These are phyloP conservation scores for Protaetia brevitarsis DNA, from an alignment of 1,140 invertebrate species.

Conservation along the genomic window DNA sequence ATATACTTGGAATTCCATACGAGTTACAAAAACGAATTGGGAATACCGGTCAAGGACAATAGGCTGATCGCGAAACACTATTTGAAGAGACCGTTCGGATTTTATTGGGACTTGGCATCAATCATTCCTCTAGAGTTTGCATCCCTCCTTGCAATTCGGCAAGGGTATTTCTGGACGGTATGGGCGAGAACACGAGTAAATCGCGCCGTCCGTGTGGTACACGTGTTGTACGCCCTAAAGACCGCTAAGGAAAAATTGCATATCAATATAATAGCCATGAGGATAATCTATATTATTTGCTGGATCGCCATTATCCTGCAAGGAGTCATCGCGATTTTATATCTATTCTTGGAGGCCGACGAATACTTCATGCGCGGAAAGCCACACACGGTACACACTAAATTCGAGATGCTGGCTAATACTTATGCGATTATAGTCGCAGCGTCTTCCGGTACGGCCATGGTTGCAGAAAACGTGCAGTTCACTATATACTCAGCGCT, in stretches of 20 bases:
- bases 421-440: not conserved
- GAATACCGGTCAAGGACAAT: slow-evolving; percentile 9
- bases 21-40: slow-evolving; percentile 28
- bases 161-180: not conserved
- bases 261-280: slow-evolving; percentile 16
- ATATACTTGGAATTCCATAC: slow-evolving; percentile 29
- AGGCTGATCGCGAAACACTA: slow-evolving; percentile 25
- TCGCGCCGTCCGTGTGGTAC: not conserved
- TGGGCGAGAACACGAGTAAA: slow-evolving; percentile 12
- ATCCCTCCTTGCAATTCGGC: not conserved
- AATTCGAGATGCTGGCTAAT: not conserved
- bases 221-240: not conserved
- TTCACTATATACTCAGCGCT: not conserved
- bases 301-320: slow-evolving; percentile 19
- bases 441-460: not conserved
- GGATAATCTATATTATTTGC: slow-evolving; percentile 2
- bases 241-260: slow-evolving; percentile 2
- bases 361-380: not conserved
- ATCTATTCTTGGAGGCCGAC: not conserved
- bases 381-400: not conserved
- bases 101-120: slow-evolving; percentile 28
- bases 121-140: slow-evolving; percentile 24
- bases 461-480: not conserved
- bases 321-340: not conserved
- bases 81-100: slow-evolving; percentile 18